phyloP scores from a whole-genome alignment of 2,113 vertebrate species.

The Lophotis ruficrista region DNA sequence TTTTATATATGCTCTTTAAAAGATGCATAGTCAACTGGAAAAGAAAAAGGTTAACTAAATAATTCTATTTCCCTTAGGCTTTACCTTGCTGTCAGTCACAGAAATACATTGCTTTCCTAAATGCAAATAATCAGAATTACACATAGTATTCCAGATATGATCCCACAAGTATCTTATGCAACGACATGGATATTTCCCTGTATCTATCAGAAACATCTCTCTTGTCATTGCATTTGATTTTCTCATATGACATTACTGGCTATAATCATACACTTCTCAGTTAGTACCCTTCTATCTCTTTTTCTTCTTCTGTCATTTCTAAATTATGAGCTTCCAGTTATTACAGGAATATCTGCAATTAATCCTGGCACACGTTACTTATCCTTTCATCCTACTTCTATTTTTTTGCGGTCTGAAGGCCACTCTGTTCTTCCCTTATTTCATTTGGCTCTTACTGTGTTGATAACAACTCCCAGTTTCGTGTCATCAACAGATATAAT shows the following conservation, averaged over 20 bases:
- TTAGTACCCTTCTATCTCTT: constrained; percentile 5
- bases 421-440: neutral
- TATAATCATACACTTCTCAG: neutral
- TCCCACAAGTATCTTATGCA: neutral
- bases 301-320: constrained; percentile 38
- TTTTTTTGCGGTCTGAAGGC: neutral
- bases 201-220: neutral
- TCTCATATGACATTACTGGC: neutral
- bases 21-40: neutral
- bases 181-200: neutral
- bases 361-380: constrained; percentile 26
- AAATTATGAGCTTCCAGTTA: constrained; percentile 32
- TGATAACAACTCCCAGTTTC: neutral
- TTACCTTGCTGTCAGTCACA: neutral
- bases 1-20: neutral
- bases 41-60: neutral
- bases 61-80: neutral
- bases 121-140: neutral
- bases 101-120: neutral
- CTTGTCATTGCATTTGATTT: neutral
- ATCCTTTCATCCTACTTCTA: constrained; percentile 25
- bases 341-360: constrained; percentile 31
- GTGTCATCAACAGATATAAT: neutral
- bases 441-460: neutral
- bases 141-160: neutral